Base-by-base conservation (phyloP, 2,888 invertebrate genomes). In the Eudemis profundana region DNA sequence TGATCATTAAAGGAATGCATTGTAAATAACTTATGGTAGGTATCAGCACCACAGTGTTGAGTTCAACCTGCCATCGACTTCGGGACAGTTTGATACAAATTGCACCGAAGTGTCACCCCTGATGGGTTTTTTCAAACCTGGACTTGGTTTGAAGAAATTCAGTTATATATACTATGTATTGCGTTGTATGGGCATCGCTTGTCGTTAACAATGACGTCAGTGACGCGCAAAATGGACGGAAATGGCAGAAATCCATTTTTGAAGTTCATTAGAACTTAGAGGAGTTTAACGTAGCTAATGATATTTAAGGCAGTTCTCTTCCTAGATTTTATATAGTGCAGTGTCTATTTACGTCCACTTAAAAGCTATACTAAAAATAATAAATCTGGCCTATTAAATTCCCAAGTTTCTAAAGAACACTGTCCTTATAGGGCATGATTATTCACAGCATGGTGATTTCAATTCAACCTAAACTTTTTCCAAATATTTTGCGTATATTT, bases 101-200 rank as follows among this genome's bases (percentile, higher is more conserved):
- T 63, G 69, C 67, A 63, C 72, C 67, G 74, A 73, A 75, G 74
- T 73, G 76, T 77, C 75, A 75, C 76, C 72, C 27, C 47, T 23
- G 51, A 61, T 68, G 80, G 73, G 76, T 78, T 78, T 79, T 81
- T 81, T 80, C 71, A 76, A 79, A 72, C 50, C 44, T 53, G 17
- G 61, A 51, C 51, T 36, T 14, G 63, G 36, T 61, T 61, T 62
- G 56, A 64, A 66, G 46, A 23, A 33, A 51, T 29, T 69, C 69
- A 64, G 68, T 72, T 69, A 67, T 72, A 68, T 61, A 70, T 69
- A 67, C 67, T 68, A 67, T 51, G 63, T 60, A 47, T 54, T 65
- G 86, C 89, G 85, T 89, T 88, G 90, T 89, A 87, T 90, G 90
- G 89, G 86, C 88, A 87, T 89, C 84, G 91, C 91, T 92, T 90